Evolutionary conservation across 2,888 invertebrate genomes (phyloP).

Genomic region (Rugalucina vietnamica): DNA sequence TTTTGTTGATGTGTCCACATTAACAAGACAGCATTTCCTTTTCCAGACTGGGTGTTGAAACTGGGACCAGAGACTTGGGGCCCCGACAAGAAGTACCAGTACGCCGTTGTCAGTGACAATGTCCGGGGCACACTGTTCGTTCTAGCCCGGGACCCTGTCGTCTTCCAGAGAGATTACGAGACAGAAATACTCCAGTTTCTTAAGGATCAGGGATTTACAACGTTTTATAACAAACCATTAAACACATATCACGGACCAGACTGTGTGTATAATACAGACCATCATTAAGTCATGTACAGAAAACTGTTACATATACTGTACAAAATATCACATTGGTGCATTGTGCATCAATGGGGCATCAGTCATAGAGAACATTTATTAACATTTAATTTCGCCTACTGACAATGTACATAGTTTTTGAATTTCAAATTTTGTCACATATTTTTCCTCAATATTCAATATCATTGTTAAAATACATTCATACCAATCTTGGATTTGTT

Average conservation of each 20-base stretch:
- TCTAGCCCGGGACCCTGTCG: constrained; percentile 64
- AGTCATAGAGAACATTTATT: too few species aligned
- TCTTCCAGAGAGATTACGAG: constrained; percentile 56
- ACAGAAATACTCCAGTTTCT: constrained; percentile 60
- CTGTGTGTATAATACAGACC: constrained; percentile 64
- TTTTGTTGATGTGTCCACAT: too few species aligned
- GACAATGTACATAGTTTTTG: too few species aligned
- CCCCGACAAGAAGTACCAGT: constrained; percentile 63
- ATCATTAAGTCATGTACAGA: too few species aligned
- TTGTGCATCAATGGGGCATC: too few species aligned
- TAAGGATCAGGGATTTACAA: constrained; percentile 60
- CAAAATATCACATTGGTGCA: too few species aligned
- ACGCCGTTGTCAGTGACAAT: constrained; percentile 69
- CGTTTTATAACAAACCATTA: constrained; percentile 62
- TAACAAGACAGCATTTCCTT: not conserved
- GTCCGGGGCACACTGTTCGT: constrained; percentile 69
- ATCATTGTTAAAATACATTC: too few species aligned
- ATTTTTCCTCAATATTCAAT: too few species aligned
- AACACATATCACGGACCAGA: constrained; percentile 67
- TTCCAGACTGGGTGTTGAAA: constrained; percentile 70
- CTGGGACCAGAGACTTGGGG: constrained; percentile 69
- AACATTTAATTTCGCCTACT: too few species aligned
- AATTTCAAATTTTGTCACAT: too few species aligned
- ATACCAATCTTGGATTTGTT: too few species aligned
- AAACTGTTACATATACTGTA: too few species aligned